These are phyloP conservation scores for Hippolais icterina DNA, from an alignment of 2,113 vertebrate species.

Conservation along the genomic window DNA sequence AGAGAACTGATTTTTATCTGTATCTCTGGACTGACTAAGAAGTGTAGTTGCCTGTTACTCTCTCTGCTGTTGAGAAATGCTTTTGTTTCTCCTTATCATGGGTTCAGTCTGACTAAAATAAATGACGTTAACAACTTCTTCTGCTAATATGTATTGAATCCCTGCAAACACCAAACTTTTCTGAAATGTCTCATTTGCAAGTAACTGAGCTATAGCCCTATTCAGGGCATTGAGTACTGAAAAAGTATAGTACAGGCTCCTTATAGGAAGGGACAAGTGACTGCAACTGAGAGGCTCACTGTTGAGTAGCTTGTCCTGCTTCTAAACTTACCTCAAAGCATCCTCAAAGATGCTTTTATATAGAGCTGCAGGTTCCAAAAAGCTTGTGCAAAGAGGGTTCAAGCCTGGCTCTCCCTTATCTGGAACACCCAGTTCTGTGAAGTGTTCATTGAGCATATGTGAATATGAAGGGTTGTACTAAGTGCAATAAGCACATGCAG, in stretches of 20 bases:
- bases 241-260: no score
- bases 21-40: neutral
- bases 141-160: neutral
- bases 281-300: neutral
- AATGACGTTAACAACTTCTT: neutral
- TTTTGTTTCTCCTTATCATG: neutral
- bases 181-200: neutral
- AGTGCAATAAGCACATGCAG: neutral
- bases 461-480: neutral
- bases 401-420: neutral
- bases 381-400: neutral
- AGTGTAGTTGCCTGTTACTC: neutral
- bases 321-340: neutral
- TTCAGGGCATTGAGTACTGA: neutral
- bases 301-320: neutral
- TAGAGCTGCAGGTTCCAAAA: neutral
- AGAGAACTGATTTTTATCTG: neutral
- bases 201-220: neutral
- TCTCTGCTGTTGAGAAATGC: neutral
- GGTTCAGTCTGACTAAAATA: neutral
- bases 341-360: neutral
- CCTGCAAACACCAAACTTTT: neutral
- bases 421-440: neutral
- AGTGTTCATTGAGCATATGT: neutral
- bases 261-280: neutral